Percentiles rank a stretch among this genome's conserved stretches.
phyloP scores from a whole-genome alignment of 2,113 vertebrate genomes.

The Mormoops blainvillei region DNA sequence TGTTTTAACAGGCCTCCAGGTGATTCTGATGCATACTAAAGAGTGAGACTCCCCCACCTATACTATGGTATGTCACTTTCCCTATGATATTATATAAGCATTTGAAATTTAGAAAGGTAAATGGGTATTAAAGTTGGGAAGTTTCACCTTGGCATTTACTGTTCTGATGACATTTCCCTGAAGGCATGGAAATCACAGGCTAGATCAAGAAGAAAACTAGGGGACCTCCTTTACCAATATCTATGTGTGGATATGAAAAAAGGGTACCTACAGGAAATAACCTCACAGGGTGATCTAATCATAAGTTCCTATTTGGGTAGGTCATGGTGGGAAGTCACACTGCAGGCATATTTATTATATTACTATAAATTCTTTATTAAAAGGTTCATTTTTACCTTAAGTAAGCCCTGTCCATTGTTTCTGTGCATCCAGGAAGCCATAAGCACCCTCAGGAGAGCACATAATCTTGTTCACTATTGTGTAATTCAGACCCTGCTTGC shows the following conservation, averaged over 20 bases:
- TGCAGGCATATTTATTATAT: neutral
- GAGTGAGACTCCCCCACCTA: rapidly evolving
- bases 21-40: neutral
- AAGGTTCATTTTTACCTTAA: neutral
- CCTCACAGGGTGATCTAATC: neutral
- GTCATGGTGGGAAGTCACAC: neutral
- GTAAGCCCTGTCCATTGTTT: neutral
- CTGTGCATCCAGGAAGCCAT: neutral
- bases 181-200: neutral
- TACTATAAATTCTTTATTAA: neutral
- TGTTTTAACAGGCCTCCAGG: neutral
- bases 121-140: neutral
- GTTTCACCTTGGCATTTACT: neutral
- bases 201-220: neutral
- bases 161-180: neutral
- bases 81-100: neutral
- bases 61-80: neutral
- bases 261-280: neutral
- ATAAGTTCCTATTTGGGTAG: neutral
- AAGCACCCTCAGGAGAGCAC: neutral
- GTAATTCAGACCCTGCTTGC: neutral
- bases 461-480: neutral
- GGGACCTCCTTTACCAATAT: neutral
- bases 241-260: neutral
- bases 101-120: neutral